Base-by-base conservation (phyloP, 1,140 invertebrate species). In the Panulirus ornatus region DNA sequence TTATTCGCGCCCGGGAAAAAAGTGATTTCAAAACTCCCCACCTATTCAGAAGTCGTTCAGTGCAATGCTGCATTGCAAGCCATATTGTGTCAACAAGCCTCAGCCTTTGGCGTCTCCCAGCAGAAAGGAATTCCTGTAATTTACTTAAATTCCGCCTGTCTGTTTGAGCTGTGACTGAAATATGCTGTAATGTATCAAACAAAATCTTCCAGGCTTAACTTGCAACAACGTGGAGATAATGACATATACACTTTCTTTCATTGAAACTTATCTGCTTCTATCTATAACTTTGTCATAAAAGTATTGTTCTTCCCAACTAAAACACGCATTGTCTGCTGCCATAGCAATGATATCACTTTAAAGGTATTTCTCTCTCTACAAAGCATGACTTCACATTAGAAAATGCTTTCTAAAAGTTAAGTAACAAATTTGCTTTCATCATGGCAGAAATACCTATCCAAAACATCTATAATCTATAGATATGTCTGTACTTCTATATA, bases 11-110 rank as follows among this genome's bases (percentile, higher is more conserved):
- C 22, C 40, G 82, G 58, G 8, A n/a, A n/a, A n/a, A 75, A 38
- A 84, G 51, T 51, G 66, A 38, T 84, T 70, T 70, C 22, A 42
- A 84, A n/a, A 84, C 34, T 84, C 38, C 58, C 82, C 82, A 84
- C 19, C 66, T 54, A 84, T 71, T 66, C 58, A 81, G 36, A 54
- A 81, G n/a, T 38, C 75, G 75, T 42, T 78, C 75, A 78, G 30
- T 42, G 38, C 75, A 78, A 1, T 78, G 36, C 42, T 78, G 38
- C 75, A 47, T 1, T 42, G 47, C 47, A 54, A 82, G 79, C 54
- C 79, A 82, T 27, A 44, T n/a, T 82, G 47, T 54, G 79, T 63
- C 79, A 82, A 11, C 19, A 36, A 36, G 79, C 27, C 79, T 82
- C 1, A 82, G 19, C 19, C 54, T 58, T 82, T 82, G 54, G 1